Base-by-base conservation (phyloP, 2,888 invertebrate genomes). In the Mythimna impura region DNA sequence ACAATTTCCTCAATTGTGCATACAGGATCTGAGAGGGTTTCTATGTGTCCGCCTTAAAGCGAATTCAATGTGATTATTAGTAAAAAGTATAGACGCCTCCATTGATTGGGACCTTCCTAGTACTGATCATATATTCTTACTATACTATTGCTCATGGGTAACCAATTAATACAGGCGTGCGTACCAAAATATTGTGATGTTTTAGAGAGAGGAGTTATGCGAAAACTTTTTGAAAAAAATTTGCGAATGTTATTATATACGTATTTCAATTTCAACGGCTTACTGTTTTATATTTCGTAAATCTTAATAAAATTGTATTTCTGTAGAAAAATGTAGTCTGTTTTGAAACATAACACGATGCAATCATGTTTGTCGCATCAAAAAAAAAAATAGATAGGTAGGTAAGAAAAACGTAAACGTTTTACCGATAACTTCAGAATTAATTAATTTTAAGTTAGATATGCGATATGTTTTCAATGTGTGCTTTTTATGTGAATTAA, bases 1-100 rank as follows among this genome's bases (percentile, higher is more conserved):
- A 14, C 17, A 5, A 47, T 47, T 2, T 20, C 17, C 47, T 47
- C 14, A 17, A 17, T 47, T 47, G 47, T 17, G 47, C 17, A 47
- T 47, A 47, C 1, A 5, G 47, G 17, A 17, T 47, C 47, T 47
- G 47, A 47, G 14, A 47, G 47, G 47, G 47, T 43, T 43, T 43
- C 4, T 47, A 47, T 47, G 7, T 47, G 47, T 57, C 57, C 57
- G 57, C 71, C 57, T 50, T 9, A 9, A 34, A 4, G 76, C 67
- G 76, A 73, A 58, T 66, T 76, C 0, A 58, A 43, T 76, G 67
- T 66, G 57, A 52, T 66, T 60, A 9, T 52, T 43, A 57, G 20
- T 50, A 58, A 14, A 58, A 34, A 76, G 47, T 76, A 50, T 20
- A 20, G 4, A 43, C 40, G 20, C 50, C 57, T 43, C 34, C 34